Evolutionary conservation across 2,113 vertebrate species (phyloP), one percentile per base, ranked within the genome.

Genomic region (Burhinus oedicnemus): DNA sequence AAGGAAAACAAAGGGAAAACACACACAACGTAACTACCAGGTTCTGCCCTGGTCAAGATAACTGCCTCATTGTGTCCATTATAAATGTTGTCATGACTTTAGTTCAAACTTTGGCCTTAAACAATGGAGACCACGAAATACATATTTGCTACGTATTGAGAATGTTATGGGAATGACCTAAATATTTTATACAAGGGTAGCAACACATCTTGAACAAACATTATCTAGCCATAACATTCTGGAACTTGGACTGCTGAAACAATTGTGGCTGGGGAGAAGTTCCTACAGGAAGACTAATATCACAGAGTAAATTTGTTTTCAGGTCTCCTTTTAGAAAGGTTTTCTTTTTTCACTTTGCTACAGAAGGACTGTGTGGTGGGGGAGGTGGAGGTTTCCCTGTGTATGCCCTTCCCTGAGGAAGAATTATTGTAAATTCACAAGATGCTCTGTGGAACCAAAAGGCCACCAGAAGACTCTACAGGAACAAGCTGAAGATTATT

Each of bases 261-360:
- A 89, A 82, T 82, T 79, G 70, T 45, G 57, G 45, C 51, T n/a
- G 15, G 38, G 8, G 49, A 96, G 94, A 96, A 5, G 20, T 75
- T 95, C 61, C 72, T 90, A 71, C 74, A 94, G 81, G 87, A 97
- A 93, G 69, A 68, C 29, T 66, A 81, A 83, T 77, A 70, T 21
- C 51, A 20, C 51, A 38, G 42, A 87, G 45, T 55, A 90, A 92
- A 54, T 86, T 86, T 89, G 12, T 51, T 94, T 94, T 81, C 32
- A 34, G 45, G 13, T 90, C 72, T 88, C 64, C 29, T 87, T 92
- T 78, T 42, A 92, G 80, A 81, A 80, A 78, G 22, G 27, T 10
- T 89, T 89, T 80, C 3, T 72, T 78, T 94, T 44, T 86, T 17
- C 34, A 40, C 15, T 74, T 94, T 83, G 49, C 42, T 81, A 55